phyloP scores from a whole-genome alignment of 2,113 vertebrate species.

The Trichomycterus rosablanca region DNA sequence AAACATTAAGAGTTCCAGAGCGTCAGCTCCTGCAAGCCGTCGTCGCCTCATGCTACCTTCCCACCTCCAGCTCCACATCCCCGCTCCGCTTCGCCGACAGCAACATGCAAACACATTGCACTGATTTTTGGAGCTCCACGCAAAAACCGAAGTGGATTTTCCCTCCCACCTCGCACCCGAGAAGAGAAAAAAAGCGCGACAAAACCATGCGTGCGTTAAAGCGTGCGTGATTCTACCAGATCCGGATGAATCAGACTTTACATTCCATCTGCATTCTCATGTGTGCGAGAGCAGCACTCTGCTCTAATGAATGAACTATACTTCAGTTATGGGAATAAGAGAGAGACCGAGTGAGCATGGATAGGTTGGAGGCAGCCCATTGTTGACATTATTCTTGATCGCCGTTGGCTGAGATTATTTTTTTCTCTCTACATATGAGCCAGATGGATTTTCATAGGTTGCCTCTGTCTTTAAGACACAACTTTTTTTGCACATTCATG shows the following conservation, averaged over 20 bases:
- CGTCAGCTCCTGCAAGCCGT: slow-evolving; percentile 64
- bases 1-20: slow-evolving; percentile 54
- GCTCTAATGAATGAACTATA: slow-evolving; percentile 43
- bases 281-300: slow-evolving; percentile 16
- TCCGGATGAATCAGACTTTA: too few relatives aligned
- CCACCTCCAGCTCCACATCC: slow-evolving; percentile 90
- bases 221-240: slow-evolving; percentile 8
- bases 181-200: background rate
- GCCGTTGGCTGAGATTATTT: slow-evolving; percentile 43
- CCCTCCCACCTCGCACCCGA: slow-evolving; percentile 28
- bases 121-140: slow-evolving; percentile 84
- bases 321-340: slow-evolving; percentile 21
- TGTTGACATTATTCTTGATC: slow-evolving; percentile 48
- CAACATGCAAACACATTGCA: slow-evolving; percentile 81
- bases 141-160: slow-evolving; percentile 92
- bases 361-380: slow-evolving; percentile 44
- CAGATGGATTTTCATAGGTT: slow-evolving; percentile 46
- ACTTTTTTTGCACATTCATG: slow-evolving; percentile 45
- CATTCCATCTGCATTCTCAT: slow-evolving; percentile 13
- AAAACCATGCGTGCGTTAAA: slow-evolving; percentile 1
- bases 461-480: slow-evolving; percentile 50
- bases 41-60: slow-evolving; percentile 63
- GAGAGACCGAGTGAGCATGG: slow-evolving; percentile 25
- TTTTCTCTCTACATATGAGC: slow-evolving; percentile 35
- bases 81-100: slow-evolving; percentile 67